A percentile compares a stretch with the other conserved stretches of the same genome.
Evolutionary conservation across 2,113 vertebrate genomes (phyloP).

Genomic region (Gila orcuttii): DNA sequence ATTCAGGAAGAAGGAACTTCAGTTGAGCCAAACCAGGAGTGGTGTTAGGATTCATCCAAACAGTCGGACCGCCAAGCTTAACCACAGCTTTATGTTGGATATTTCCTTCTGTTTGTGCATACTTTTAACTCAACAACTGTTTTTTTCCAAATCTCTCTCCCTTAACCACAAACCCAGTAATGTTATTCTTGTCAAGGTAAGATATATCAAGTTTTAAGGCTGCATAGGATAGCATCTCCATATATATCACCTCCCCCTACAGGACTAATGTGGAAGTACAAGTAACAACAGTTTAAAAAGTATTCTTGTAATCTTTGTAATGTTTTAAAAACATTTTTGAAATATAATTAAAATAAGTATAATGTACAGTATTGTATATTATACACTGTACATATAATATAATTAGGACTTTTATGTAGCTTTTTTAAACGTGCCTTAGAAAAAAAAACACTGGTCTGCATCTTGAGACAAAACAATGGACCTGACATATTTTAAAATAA

Average conservation of each 20-base stretch:
- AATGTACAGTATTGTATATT: no score
- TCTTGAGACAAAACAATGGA: no score
- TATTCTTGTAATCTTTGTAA: no score
- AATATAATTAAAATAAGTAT: no score
- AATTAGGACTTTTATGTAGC: no score
- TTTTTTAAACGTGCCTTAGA: no score
- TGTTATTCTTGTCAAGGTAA: neutral
- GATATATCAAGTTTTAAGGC: neutral
- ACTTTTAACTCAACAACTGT: slow-evolving; percentile 7
- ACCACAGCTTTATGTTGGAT: slow-evolving; percentile 26
- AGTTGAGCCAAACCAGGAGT: neutral
- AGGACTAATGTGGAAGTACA: neutral
- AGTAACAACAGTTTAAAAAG: neutral
- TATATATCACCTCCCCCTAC: neutral
- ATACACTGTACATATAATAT: no score
- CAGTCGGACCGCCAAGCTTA: neutral
- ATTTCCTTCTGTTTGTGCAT: slow-evolving; percentile 3
- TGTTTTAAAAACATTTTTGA: no score
- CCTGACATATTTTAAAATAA: no score
- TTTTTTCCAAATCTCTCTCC: neutral
- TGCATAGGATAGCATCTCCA: neutral
- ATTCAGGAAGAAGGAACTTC: neutral
- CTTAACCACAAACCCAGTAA: neutral
- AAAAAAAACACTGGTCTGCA: no score
- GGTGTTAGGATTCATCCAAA: slow-evolving; percentile 25